phyloP scores from a whole-genome alignment of 1,140 invertebrate species.

The Stegodyphus mimosarum region DNA sequence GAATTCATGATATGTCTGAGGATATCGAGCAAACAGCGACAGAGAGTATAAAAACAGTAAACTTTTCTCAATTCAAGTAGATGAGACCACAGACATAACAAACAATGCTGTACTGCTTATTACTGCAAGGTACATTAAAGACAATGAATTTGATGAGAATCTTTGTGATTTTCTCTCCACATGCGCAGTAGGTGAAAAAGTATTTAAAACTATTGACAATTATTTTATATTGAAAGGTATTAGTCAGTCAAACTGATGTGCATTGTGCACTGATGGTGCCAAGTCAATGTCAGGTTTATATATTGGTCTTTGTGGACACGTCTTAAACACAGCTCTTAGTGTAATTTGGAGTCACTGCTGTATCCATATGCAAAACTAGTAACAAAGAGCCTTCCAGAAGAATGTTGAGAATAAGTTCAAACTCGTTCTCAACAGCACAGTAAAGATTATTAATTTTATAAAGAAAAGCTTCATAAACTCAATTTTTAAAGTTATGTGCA shows the following conservation, averaged over 20 bases:
- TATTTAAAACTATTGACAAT: neutral
- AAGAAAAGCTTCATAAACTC: neutral
- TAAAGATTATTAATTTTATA: slow-evolving; percentile 4
- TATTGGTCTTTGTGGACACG: neutral
- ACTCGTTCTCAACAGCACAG: neutral
- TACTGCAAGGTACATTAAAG: too few relatives aligned
- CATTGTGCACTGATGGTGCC: slow-evolving; percentile 14
- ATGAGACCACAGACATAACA: neutral
- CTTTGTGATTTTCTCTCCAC: neutral
- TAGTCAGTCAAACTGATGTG: neutral
- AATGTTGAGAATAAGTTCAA: too few relatives aligned
- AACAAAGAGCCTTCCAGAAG: neutral
- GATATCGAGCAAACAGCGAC: neutral
- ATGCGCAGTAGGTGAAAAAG: neutral
- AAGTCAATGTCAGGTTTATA: neutral
- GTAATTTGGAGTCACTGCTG: slow-evolving; percentile 7
- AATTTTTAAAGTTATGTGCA: neutral
- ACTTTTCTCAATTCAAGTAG: neutral
- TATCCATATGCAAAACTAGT: neutral
- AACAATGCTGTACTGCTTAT: neutral
- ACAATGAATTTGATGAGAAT: neutral
- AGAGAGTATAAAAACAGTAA: neutral
- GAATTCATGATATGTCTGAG: neutral
- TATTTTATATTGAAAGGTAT: slow-evolving; percentile 11
- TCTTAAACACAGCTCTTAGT: slow-evolving; percentile 1